Evolutionary conservation across 92 coral and sea anemone species (phyloP).

Genomic region (Parazoanthus darwini): DNA sequence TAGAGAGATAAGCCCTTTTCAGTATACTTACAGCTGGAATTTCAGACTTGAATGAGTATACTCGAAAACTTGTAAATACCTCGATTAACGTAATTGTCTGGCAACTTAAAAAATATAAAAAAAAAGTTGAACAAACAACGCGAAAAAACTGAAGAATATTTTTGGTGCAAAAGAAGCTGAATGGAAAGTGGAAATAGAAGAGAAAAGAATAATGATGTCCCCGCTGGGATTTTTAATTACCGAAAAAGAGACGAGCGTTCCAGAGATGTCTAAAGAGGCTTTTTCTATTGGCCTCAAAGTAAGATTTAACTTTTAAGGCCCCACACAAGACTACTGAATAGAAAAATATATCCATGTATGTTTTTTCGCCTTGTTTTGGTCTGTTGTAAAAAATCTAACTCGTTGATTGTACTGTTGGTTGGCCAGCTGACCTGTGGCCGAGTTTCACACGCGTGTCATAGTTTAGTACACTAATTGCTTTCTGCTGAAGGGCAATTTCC

Average conservation of each 20-base stretch:
- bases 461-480: constrained; percentile 21
- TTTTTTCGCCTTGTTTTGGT: constrained; percentile 9
- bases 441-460: constrained; percentile 23
- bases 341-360: not conserved
- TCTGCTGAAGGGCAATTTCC: constrained; percentile 17
- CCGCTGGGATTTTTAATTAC: constrained; percentile 19
- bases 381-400: not conserved
- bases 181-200: not conserved
- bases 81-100: constrained; percentile 30
- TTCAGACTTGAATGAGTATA: constrained; percentile 33
- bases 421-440: not conserved
- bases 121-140: not conserved
- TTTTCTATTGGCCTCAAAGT: constrained; percentile 33
- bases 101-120: not conserved
- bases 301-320: constrained; percentile 29
- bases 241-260: constrained; percentile 9
- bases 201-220: constrained; percentile 29
- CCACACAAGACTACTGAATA: constrained; percentile 22
- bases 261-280: constrained; percentile 6
- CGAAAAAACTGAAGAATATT: not conserved
- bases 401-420: not conserved
- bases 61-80: constrained; percentile 37
- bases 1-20: constrained; percentile 39
- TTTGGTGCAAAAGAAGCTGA: not conserved
- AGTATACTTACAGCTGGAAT: constrained; percentile 11